Evolutionary conservation across 2,888 invertebrate genomes (phyloP).

Genomic region (Dryobotodes eremita): DNA sequence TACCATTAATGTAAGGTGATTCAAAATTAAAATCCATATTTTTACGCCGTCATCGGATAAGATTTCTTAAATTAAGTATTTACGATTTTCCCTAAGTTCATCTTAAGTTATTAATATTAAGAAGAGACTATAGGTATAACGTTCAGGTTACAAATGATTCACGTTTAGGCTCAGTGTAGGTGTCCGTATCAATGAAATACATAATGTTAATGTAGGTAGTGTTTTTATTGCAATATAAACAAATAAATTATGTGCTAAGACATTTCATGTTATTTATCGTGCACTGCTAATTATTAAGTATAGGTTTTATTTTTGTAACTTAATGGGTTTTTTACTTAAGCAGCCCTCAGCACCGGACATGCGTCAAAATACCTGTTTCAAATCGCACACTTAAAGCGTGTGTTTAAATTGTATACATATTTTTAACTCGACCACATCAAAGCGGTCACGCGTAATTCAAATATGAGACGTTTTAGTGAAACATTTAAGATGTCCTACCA

Average conservation of each 20-base stretch:
- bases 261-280: conserved; percentile 55
- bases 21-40: conserved; percentile 42
- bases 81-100: conserved; percentile 43
- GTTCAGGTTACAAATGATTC: conserved; percentile 69
- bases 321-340: conserved; percentile 20
- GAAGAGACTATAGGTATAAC: conserved; percentile 42
- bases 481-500: conserved; percentile 72
- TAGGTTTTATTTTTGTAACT: conserved; percentile 32
- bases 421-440: conserved; percentile 57
- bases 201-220: conserved; percentile 64
- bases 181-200: conserved; percentile 63
- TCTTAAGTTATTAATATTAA: conserved; percentile 53
- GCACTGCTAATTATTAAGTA: conserved; percentile 55
- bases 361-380: conserved; percentile 51
- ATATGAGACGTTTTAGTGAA: conserved; percentile 67
- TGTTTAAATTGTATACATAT: conserved; percentile 34
- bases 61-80: conserved; percentile 57
- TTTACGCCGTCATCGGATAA: conserved; percentile 61
- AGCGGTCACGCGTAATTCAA: conserved; percentile 63
- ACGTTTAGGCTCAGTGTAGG: conserved; percentile 68
- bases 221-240: conserved; percentile 63
- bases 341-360: conserved; percentile 28
- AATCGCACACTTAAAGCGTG: conserved; percentile 35
- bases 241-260: conserved; percentile 61
- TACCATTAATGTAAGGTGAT: conserved; percentile 26